phyloP scores from a whole-genome alignment of 2,888 invertebrate genomes.

The Mechanitis mazaeus region DNA sequence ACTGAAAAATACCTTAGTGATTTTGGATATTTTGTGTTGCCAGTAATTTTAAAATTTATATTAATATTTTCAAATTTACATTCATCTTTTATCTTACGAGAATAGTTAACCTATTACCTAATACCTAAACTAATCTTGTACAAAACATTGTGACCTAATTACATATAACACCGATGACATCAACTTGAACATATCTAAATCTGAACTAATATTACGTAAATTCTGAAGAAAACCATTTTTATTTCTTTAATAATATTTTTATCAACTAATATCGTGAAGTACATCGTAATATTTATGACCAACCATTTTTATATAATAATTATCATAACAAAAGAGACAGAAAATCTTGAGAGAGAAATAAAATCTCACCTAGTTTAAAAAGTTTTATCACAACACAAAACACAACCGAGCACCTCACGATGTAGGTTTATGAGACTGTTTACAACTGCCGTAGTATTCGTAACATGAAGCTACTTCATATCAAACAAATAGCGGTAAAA shows the following conservation, averaged over 20 bases:
- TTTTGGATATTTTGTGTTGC: not conserved
- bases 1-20: not conserved
- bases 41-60: not conserved
- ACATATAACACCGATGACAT: slow-evolving; percentile 22
- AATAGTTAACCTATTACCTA: no score
- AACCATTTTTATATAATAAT: no score
- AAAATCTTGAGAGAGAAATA: slow-evolving; percentile 19
- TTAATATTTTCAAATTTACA: not conserved
- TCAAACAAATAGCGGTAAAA: slow-evolving; percentile 11
- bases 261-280: no score
- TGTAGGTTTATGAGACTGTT: slow-evolving; percentile 18
- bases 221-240: no score
- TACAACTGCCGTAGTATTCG: slow-evolving; percentile 12
- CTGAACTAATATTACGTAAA: slow-evolving; percentile 1
- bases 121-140: slow-evolving; percentile 12
- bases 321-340: slow-evolving; percentile 11
- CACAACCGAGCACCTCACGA: slow-evolving; percentile 11
- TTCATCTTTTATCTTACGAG: slow-evolving; percentile 10
- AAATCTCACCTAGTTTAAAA: slow-evolving; percentile 23
- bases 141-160: slow-evolving; percentile 10
- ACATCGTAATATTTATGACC: no score
- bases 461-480: slow-evolving; percentile 13
- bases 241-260: slow-evolving; percentile 6
- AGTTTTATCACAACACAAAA: slow-evolving; percentile 22
- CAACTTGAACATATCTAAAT: slow-evolving; percentile 8